Evolutionary conservation across 1,140 invertebrate genomes (phyloP).

Genomic region (Scaptomyza graminum): DNA sequence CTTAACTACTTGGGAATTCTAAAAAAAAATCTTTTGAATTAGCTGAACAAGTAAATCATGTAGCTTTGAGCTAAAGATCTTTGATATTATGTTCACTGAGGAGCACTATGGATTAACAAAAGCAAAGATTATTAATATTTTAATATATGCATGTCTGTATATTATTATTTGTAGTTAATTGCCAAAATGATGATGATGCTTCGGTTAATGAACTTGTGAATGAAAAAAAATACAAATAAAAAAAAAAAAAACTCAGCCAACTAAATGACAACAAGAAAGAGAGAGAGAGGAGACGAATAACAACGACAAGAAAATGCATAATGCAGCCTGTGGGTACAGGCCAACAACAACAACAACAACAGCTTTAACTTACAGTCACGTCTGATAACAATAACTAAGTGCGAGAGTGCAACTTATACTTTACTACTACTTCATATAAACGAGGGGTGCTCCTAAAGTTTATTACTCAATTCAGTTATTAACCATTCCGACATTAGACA

Average conservation of each 20-base stretch:
- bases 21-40: too few relatives aligned
- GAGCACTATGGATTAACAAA: too few relatives aligned
- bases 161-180: constrained; percentile 34
- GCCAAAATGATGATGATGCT: constrained; percentile 16
- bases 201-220: constrained; percentile 43
- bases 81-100: too few relatives aligned
- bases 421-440: constrained; percentile 10
- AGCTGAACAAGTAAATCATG: too few relatives aligned
- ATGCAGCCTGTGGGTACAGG: constrained; percentile 41
- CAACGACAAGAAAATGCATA: constrained; percentile 42
- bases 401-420: constrained; percentile 1
- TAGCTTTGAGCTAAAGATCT: too few relatives aligned
- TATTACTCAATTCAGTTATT: too few relatives aligned
- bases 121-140: too few relatives aligned
- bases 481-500: too few relatives aligned
- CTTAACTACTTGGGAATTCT: too few relatives aligned
- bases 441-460: background rate
- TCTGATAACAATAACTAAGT: constrained; percentile 54
- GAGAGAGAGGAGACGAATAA: background rate
- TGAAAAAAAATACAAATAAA: constrained; percentile 2
- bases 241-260: constrained; percentile 20
- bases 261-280: constrained; percentile 39
- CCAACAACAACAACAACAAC: constrained; percentile 13
- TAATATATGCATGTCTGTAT: background rate
- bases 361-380: constrained; percentile 20